Conservation (phyloP, 2,888 invertebrate species). For the Phytoseiulus persimilis region DNA sequence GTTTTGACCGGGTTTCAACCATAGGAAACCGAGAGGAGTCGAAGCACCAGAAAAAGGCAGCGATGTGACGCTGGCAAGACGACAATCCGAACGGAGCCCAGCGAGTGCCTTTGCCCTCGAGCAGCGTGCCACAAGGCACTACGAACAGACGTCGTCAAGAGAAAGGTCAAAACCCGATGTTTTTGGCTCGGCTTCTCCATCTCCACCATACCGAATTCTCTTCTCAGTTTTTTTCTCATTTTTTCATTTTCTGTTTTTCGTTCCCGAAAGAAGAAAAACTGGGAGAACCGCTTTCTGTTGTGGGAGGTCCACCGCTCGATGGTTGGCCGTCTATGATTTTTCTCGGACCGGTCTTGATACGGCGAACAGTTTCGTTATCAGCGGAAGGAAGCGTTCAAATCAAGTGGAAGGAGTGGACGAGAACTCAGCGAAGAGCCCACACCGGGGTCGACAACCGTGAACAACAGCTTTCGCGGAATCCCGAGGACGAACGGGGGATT, state of each 20-base stretch:
- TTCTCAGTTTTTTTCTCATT: background rate
- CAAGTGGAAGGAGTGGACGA: background rate
- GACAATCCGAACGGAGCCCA: no score
- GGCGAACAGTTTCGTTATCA: background rate
- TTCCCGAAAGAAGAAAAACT: background rate
- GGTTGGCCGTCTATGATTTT: background rate
- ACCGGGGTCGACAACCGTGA: background rate
- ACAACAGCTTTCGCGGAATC: background rate
- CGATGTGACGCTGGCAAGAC: no score
- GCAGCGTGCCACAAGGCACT: no score
- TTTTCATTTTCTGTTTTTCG: background rate
- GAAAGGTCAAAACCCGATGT: background rate
- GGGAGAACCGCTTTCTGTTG: background rate
- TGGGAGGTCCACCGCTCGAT: background rate
- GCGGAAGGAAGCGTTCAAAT: background rate
- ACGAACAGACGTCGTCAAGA: background rate
- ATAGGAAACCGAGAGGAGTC: no score
- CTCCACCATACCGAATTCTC: background rate
- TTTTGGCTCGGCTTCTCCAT: background rate
- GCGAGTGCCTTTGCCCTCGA: no score
- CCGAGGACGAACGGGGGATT: background rate
- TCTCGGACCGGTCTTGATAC: background rate
- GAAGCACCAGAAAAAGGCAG: no score
- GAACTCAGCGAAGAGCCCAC: background rate
- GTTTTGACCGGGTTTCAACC: no score